Evolutionary conservation across 2,113 vertebrate species (phyloP).

Genomic region (Myocastor coypus): DNA sequence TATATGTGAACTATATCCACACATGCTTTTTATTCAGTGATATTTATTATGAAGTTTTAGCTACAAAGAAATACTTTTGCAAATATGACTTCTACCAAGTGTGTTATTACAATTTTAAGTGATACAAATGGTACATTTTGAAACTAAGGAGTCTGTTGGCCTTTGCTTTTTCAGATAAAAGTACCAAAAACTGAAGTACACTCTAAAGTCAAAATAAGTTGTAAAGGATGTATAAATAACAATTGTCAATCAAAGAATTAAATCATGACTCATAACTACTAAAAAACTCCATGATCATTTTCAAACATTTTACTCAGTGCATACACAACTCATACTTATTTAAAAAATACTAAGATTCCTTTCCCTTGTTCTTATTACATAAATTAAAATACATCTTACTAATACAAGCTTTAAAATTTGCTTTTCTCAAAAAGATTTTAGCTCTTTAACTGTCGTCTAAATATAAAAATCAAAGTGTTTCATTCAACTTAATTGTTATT

Average conservation of each 20-base stretch:
- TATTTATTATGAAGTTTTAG: conserved; percentile 45
- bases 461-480: conserved; percentile 80
- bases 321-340: conserved; percentile 58
- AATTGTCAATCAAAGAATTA: conserved; percentile 47
- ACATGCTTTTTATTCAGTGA: neutral
- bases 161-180: conserved; percentile 60
- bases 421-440: conserved; percentile 79
- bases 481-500: conserved; percentile 64
- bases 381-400: conserved; percentile 52
- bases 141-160: conserved; percentile 17
- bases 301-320: conserved; percentile 47
- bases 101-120: conserved; percentile 49
- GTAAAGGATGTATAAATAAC: neutral
- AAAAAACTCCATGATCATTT: conserved; percentile 42
- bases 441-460: conserved; percentile 82
- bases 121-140: conserved; percentile 6
- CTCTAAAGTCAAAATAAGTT: conserved; percentile 33
- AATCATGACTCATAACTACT: conserved; percentile 11
- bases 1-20: neutral
- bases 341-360: conserved; percentile 52
- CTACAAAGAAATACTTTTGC: conserved; percentile 42
- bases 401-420: neutral
- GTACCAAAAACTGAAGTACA: neutral
- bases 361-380: conserved; percentile 28
- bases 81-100: conserved; percentile 54